phyloP scores from a whole-genome alignment of 2,113 vertebrate genomes.

The Castor canadensis region DNA sequence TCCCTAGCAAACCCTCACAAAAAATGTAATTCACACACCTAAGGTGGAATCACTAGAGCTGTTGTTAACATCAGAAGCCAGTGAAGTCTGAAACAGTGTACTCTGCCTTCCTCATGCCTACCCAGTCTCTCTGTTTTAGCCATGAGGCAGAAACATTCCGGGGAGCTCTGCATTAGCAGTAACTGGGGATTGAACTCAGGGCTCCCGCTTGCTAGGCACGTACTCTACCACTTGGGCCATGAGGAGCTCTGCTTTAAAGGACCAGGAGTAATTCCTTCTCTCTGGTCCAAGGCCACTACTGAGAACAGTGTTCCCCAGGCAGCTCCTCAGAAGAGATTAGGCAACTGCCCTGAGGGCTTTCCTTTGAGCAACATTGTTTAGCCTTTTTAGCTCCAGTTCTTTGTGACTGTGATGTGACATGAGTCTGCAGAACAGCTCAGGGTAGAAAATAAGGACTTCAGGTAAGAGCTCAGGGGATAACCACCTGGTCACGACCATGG shows the following conservation, averaged over 20 bases:
- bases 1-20: too few species aligned
- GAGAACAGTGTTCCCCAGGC: neutral
- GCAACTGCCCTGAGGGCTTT: accelerated
- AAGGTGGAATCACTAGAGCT: neutral
- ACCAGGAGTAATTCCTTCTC: neutral
- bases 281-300: neutral
- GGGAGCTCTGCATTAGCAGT: too few species aligned
- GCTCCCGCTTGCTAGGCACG: too few species aligned
- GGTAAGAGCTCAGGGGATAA: neutral
- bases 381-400: neutral
- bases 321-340: neutral
- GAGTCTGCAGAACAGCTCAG: neutral
- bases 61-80: neutral
- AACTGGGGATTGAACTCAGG: too few species aligned
- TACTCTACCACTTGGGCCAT: too few species aligned
- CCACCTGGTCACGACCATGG: too few species aligned
- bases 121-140: neutral
- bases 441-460: neutral
- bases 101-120: neutral
- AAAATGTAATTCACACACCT: neutral
- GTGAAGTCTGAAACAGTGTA: neutral
- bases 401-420: neutral
- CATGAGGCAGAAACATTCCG: neutral
- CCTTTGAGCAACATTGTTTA: neutral
- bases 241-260: neutral